These are phyloP conservation scores for Alligator mississippiensis DNA, from an alignment of 2,113 vertebrate genomes.

Conservation along the genomic window DNA sequence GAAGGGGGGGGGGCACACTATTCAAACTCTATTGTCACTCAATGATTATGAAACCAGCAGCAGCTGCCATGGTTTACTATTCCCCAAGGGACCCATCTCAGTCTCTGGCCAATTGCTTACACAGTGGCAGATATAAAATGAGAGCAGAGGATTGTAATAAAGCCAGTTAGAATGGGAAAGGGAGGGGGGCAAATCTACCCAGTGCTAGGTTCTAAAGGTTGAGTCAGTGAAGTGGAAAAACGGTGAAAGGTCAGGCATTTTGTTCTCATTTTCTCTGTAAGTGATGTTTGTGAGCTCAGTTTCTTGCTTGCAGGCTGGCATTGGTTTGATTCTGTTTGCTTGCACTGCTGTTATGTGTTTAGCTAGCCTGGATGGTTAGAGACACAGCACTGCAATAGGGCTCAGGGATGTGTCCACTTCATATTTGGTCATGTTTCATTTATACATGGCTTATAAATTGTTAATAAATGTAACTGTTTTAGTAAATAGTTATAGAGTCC, in stretches of 20 bases:
- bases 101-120: fast-evolving
- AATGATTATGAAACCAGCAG: fast-evolving
- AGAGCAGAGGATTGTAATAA: not conserved
- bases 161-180: not conserved
- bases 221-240: not conserved
- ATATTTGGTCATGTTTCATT: not conserved
- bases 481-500: not conserved
- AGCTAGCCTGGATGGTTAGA: not conserved
- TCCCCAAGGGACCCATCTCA: fast-evolving
- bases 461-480: not conserved
- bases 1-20: not conserved
- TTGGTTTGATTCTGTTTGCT: not conserved
- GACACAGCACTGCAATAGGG: not conserved
- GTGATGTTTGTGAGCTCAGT: not conserved
- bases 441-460: not conserved
- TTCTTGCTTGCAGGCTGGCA: not conserved
- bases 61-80: not conserved
- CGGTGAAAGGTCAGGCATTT: not conserved
- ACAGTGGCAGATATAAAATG: not conserved
- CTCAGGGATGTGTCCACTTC: not conserved
- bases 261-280: not conserved
- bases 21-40: fast-evolving
- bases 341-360: fast-evolving
- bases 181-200: no score
- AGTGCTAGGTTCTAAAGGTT: not conserved